Base-by-base conservation (phyloP, 2,113 vertebrate species). In the Ifrita kowaldi region DNA sequence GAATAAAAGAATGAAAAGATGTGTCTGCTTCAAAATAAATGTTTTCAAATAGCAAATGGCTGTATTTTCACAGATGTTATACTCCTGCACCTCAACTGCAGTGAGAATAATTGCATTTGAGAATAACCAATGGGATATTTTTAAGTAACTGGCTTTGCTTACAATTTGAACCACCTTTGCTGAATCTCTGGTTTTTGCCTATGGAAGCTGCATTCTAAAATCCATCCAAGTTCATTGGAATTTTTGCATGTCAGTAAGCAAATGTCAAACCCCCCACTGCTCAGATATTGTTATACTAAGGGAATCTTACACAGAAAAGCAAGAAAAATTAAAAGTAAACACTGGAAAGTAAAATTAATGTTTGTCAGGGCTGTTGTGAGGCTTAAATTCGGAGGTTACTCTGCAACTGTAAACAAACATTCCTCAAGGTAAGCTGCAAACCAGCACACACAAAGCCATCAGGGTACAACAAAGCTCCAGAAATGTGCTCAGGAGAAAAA, bases 241-340 rank as follows among this genome's bases (percentile, higher is more conserved):
- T 56, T 94, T 46, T 42, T 82, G 55, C 13, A 3, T 70, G 28
- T 57, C 67, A 81, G 33, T 33, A 41, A 82, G 57, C n/a, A 78
- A 94, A 92, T 39, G 41, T 64, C 62, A 79, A 85, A 81, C n/a
- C 50, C 60, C 26, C 11, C 20, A n/a, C 37, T 44, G 65, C 37
- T 84, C 57, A 49, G 37, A 26, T 47, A 41, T 27, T 46, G 53
- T 47, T 50, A 53, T 32, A 44, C 52, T 64, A 77, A 62, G 15
- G 35, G 16, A 86, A 80, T 26, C 26, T 81, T 42, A 75, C 56
- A 79, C 17, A 52, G 42, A 65, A 91, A 84, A 77, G 26, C 19
- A 82, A 86, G 27, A 89, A 92, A 90, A 89, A 96, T 47, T 44
- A 85, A 86, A 94, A 76, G 60, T 35, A 87, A 91, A 87, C 76